phyloP scores from a whole-genome alignment of 1,140 invertebrate species.

The Magallana angulata region DNA sequence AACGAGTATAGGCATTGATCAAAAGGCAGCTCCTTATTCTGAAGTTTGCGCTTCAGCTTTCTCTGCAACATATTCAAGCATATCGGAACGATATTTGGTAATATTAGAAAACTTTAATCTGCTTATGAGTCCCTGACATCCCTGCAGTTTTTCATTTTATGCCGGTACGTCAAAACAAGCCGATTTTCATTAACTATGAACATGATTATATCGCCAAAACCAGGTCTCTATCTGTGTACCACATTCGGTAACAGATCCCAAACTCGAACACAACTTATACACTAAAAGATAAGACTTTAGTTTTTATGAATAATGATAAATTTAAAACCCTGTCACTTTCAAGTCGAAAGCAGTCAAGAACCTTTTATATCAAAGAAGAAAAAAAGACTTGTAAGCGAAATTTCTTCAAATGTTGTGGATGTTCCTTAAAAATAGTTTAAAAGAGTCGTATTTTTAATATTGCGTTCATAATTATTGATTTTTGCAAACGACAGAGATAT shows the following conservation, averaged over 20 bases:
- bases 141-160: neutral
- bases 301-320: neutral
- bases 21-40: slow-evolving; percentile 91
- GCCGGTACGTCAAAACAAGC: neutral
- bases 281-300: neutral
- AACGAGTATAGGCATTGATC: slow-evolving; percentile 93
- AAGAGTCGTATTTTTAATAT: no score
- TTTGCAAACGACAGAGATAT: no score
- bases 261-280: neutral
- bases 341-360: no score
- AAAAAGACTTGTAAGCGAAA: no score
- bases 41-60: slow-evolving; percentile 97
- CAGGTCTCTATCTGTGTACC: neutral
- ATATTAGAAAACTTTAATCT: neutral
- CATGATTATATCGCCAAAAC: neutral
- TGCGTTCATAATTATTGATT: no score
- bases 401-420: no score
- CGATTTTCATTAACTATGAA: neutral
- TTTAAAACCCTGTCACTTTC: no score
- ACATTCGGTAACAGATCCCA: neutral
- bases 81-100: slow-evolving; percentile 12
- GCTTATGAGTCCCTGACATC: neutral
- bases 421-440: no score
- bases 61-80: slow-evolving; percentile 95
- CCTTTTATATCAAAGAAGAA: no score